Base-by-base conservation (phyloP, 2,888 invertebrate genomes). In the Meteorus colon region DNA sequence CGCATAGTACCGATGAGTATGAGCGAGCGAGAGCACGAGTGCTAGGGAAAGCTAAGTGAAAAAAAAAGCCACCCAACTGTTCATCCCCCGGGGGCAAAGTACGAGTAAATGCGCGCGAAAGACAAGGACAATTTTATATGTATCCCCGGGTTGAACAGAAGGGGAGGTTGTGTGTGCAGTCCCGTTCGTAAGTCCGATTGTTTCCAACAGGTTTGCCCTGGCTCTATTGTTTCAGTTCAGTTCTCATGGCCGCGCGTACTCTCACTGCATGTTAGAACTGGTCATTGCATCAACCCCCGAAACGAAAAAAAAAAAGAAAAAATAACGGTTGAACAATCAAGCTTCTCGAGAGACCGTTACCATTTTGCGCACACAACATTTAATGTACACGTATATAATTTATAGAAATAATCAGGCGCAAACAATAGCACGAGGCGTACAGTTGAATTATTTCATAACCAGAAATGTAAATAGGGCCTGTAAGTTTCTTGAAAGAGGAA, bases 21-120 rank as follows among this genome's bases (percentile, higher is more conserved):
- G 78, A 77, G 68, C 67, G 69, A 75, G 74, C 72, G 77, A 79
- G 76, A 72, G 41, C 19, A 74, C 77, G 80, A 80, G 77, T 70
- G 75, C 68, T 73, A 76, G 66, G 73, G 65, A 73, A 77, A 55
- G 34, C 34, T 19, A 62, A 31, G 19, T 55, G 70, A 80, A 31
- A 86, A 87, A 83, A 87, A 88, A 88, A 87, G 86, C 86, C 87
- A 87, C 86, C 86, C 88, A 88, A 88, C 88, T 87, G 88, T 88
- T 88, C 87, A 86, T 87, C 86, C 86, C 86, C 85, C 75, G 79
- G 80, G 80, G 82, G 66, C 19, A 31, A 62, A 60, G 59, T 55
- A 72, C 73, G 60, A 37, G 37, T 31, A 48, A 31, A 4, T 31
- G 63, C 73, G 63, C 74, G 67, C 73, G 74, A 72, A 29, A 72